Evolutionary conservation across 2,797 vertebrate species (phyloP), one percentile per base, ranked within the genome.

Genomic region (Mus caroli): DNA sequence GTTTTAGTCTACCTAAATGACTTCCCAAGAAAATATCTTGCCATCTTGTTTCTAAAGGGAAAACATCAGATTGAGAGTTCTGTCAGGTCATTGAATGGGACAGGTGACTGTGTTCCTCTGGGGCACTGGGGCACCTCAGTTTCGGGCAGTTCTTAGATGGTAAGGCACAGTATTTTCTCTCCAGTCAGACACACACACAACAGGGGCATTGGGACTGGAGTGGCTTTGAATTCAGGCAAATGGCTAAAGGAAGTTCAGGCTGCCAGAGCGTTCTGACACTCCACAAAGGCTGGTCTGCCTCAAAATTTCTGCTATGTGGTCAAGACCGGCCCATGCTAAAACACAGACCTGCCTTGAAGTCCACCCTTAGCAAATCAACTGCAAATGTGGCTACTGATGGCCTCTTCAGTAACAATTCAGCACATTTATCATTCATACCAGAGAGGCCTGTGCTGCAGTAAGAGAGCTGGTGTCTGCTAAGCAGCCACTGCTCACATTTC

Each of bases 401-500:
- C 96, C 96, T 80, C 96, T 98, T 95, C 94, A 97, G 93, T 97
- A 97, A 98, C 94, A 97, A 97, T 80, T 58, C 94, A 92, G 94
- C 82, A 56, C 62, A 95, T 96, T 98, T 98, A 96, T 98, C 97
- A 97, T 95, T 94, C 58, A 43, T 95, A 95, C 64, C 97, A 95
- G 86, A 64, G 73, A 96, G n/a, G 85, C 64, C 95, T 97, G 95
- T 73, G 96, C 75, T 88, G 64, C 93, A 76, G 86, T 89, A 83
- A 97, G 94, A 96, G 91, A 94, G 94, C 96, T 97, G 97, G 97
- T 96, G 92, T 2, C 1, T 85, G 91, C 92, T 77, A 71, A 97
- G 91, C 97, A 98, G 98, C 97, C 97, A 97, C 96, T 98, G 96
- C 96, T 97, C 79, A 85, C 54, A 50, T 43, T 97, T 97, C 97